phyloP scores from a whole-genome alignment of 2,797 vertebrate species.

The Cetoscarus ocellatus region DNA sequence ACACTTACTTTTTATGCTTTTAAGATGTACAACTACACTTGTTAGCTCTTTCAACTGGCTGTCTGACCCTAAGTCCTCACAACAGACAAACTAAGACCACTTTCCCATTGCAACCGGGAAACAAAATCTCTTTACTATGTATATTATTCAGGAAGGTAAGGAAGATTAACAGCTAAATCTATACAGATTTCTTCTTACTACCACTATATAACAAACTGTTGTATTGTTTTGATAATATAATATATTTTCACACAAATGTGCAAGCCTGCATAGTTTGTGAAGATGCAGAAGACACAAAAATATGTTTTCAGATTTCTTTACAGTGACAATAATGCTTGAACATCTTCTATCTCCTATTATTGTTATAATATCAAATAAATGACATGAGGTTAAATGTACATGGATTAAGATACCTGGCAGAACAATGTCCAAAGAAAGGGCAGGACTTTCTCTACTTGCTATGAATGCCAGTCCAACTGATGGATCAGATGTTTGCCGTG shows the following conservation, averaged over 20 bases:
- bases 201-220: not conserved
- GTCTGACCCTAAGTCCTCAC: not conserved
- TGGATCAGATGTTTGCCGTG: not conserved
- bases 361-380: not conserved
- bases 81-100: not conserved
- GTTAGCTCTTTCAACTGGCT: not conserved
- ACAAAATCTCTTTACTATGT: too few species aligned
- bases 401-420: not conserved
- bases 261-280: not conserved
- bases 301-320: not conserved
- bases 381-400: not conserved
- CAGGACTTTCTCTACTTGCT: not conserved
- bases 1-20: not conserved
- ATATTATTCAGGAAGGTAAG: not conserved
- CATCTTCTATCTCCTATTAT: not conserved
- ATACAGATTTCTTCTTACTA: not conserved
- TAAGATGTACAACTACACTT: too few species aligned
- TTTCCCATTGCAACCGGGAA: not conserved
- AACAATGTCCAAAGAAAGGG: not conserved
- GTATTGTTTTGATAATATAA: not conserved
- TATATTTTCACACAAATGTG: not conserved
- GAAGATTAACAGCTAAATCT: not conserved
- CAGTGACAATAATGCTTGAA: not conserved
- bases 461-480: not conserved
- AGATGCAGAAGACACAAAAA: not conserved